These are phyloP conservation scores for Caerostris darwini DNA, from an alignment of 1,140 invertebrate species.

Conservation along the genomic window DNA sequence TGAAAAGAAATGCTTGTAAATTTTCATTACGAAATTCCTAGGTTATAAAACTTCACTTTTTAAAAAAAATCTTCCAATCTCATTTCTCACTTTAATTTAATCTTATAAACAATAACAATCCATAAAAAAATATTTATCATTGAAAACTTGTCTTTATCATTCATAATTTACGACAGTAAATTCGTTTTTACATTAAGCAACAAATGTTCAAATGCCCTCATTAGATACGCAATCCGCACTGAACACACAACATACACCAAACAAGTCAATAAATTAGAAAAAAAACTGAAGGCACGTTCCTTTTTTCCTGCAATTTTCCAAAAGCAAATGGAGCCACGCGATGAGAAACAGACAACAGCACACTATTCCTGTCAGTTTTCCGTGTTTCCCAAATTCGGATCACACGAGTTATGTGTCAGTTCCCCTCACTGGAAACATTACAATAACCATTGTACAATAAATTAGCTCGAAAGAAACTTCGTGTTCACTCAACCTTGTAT, in stretches of 20 bases:
- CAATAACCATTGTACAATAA: constrained; percentile 10
- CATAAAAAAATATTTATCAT: no score
- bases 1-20: no score
- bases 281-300: neutral
- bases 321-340: neutral
- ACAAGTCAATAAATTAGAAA: neutral
- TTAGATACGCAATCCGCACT: no score
- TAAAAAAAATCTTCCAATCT: no score
- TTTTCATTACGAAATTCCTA: no score
- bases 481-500: neutral
- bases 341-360: neutral
- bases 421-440: neutral
- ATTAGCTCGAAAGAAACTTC: neutral
- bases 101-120: no score
- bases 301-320: neutral
- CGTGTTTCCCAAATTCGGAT: constrained; percentile 14
- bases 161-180: no score
- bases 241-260: neutral
- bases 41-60: no score
- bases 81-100: no score
- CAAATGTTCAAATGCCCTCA: no score
- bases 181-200: no score
- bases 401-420: constrained; percentile 6
- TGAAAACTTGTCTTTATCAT: no score
- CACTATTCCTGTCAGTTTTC: neutral